Base-by-base conservation (phyloP, 2,888 invertebrate species). In the Brachypterus glaber region DNA sequence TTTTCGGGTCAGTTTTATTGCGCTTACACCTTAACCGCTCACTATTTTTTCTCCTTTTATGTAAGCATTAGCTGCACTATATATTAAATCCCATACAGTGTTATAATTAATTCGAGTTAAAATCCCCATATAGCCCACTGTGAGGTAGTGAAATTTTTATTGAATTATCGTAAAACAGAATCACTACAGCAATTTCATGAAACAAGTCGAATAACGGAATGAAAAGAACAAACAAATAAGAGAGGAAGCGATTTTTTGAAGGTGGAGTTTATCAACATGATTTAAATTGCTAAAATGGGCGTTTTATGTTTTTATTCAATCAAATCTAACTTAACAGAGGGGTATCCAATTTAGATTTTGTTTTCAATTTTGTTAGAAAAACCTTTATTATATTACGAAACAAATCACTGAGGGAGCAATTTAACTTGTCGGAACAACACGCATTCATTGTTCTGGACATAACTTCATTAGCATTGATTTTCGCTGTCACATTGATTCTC, bases 251-350 rank as follows among this genome's bases (percentile, higher is more conserved):
- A n/a, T n/a, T n/a, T 27, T 27, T 27, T 9, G 27, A 45, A 50
- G 54, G 57, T 49, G 50, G 52, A 51, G 57, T 53, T 52, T 53
- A 58, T 60, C 55, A 53, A 52, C 57, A 59, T 64, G 61, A 63
- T 63, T 63, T 62, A 63, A 63, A 64, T 64, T 63, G 61, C 64
- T 62, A 62, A 63, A 63, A 62, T 61, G 60, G 62, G 61, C 60
- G 60, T 61, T 63, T 63, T 63, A 60, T 60, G 58, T 60, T 63
- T 62, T 60, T 60, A 60, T 62, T 57, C 58, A 59, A 63, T 63
- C 60, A 59, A 57, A 57, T 53, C 54, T 49, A 51, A 51, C 53
- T 54, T 52, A 55, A 54, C 54, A 52, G 43, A 51, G 51, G 49
- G 51, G 50, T 55, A 58, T 58, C 54, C 54, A 54, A 59, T 59